Conservation (phyloP, 2,888 invertebrate species). For the Cantharis nigra region DNA sequence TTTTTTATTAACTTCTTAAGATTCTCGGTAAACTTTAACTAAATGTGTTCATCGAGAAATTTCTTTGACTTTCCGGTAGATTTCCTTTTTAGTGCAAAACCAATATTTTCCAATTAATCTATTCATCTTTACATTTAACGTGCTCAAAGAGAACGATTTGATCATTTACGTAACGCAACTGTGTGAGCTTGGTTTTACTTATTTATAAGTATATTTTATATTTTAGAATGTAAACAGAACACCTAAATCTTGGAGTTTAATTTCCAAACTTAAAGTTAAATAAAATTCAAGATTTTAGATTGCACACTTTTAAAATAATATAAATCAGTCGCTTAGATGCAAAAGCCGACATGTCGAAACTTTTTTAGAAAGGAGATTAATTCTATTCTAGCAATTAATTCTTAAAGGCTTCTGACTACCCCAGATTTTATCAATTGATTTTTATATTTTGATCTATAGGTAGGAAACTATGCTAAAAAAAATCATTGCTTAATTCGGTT, state of each 20-base stretch:
- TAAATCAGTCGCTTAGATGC: too few species aligned
- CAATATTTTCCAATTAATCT: background rate
- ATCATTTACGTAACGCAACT: background rate
- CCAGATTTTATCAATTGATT: too few species aligned
- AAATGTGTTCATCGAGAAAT: background rate
- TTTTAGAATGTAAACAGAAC: background rate
- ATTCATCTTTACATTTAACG: background rate
- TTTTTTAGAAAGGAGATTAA: too few species aligned
- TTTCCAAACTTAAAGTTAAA: too few species aligned
- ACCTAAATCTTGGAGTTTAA: background rate
- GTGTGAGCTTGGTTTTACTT: background rate
- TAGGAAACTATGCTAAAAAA: too few species aligned
- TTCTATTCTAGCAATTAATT: too few species aligned
- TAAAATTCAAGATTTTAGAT: too few species aligned
- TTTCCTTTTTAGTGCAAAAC: background rate
- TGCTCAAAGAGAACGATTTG: background rate
- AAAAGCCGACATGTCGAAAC: too few species aligned
- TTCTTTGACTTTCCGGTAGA: background rate
- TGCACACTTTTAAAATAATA: too few species aligned
- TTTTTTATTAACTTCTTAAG: background rate
- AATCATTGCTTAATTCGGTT: too few species aligned
- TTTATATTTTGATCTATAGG: too few species aligned
- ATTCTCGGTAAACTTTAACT: background rate
- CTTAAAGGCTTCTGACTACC: too few species aligned
- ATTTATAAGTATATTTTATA: background rate